Percentiles rank a stretch among this genome's conserved stretches.
Conservation (phyloP, 2,888 invertebrate genomes). For the Endomychus coccineus region DNA sequence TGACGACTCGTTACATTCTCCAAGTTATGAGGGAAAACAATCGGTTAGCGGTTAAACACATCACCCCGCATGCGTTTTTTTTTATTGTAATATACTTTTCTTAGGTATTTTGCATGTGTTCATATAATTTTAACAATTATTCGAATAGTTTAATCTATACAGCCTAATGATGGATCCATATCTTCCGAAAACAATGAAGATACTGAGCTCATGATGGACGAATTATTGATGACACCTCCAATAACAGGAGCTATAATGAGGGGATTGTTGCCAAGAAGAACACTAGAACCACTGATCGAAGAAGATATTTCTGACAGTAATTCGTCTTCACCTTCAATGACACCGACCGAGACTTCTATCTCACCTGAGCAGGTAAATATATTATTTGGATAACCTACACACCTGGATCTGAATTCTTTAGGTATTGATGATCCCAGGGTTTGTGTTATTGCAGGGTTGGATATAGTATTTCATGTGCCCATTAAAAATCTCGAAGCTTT, state of each 20-base stretch:
- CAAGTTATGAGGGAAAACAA: constrained; percentile 57
- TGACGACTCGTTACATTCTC: constrained; percentile 57
- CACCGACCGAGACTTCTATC: constrained; percentile 34
- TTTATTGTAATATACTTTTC: too few relatives aligned
- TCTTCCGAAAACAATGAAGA: constrained; percentile 68
- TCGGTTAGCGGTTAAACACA: constrained; percentile 40
- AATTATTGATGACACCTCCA: constrained; percentile 68
- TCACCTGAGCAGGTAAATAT: constrained; percentile 44
- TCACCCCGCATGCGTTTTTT: not conserved
- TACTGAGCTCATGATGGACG: constrained; percentile 76
- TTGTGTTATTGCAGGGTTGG: too few relatives aligned
- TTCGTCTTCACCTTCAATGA: constrained; percentile 39
- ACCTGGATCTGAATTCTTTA: too few relatives aligned
- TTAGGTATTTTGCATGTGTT: too few relatives aligned
- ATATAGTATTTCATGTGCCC: too few relatives aligned
- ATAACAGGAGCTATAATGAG: constrained; percentile 65
- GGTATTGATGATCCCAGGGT: too few relatives aligned
- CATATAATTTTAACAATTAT: too few relatives aligned
- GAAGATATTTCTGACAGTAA: constrained; percentile 70
- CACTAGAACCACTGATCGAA: constrained; percentile 75
- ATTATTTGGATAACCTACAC: too few relatives aligned
- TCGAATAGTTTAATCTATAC: not conserved
- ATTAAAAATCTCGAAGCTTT: too few relatives aligned
- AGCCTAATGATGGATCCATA: constrained; percentile 38
- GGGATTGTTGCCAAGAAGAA: constrained; percentile 64